Conservation (phyloP, 2,113 vertebrate genomes). For the Glareola pratincola region DNA sequence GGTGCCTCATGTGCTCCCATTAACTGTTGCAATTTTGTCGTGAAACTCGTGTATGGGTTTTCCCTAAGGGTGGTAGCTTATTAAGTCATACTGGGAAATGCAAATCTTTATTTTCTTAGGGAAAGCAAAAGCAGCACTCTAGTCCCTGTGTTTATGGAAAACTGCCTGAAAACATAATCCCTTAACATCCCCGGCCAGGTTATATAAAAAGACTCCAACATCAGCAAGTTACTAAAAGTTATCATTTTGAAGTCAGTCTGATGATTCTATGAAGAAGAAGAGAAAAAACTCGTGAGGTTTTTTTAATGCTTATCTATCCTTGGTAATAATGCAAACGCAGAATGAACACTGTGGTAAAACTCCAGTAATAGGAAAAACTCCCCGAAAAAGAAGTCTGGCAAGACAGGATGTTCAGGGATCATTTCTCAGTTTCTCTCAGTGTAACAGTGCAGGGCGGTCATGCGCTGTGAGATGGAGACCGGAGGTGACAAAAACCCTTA, state of each 20-base stretch:
- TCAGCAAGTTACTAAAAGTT: not conserved
- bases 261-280: not conserved
- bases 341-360: not conserved
- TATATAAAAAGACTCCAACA: not conserved
- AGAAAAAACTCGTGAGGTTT: not conserved
- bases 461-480: not conserved
- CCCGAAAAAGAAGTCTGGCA: not conserved
- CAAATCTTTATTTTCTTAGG: not conserved
- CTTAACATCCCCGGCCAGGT: not conserved
- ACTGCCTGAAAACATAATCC: not conserved
- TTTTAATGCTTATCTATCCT: rapidly evolving
- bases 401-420: not conserved
- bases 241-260: not conserved
- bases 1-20: not conserved
- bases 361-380: not conserved
- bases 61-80: not conserved
- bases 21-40: not conserved
- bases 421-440: not conserved
- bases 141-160: not conserved
- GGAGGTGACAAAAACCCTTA: not conserved
- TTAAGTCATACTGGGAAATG: not conserved
- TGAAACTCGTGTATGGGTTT: not conserved
- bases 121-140: not conserved
- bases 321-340: not conserved
- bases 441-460: not conserved